These are phyloP conservation scores for Ostrea edulis DNA, from an alignment of 1,140 invertebrate species.

Conservation along the genomic window DNA sequence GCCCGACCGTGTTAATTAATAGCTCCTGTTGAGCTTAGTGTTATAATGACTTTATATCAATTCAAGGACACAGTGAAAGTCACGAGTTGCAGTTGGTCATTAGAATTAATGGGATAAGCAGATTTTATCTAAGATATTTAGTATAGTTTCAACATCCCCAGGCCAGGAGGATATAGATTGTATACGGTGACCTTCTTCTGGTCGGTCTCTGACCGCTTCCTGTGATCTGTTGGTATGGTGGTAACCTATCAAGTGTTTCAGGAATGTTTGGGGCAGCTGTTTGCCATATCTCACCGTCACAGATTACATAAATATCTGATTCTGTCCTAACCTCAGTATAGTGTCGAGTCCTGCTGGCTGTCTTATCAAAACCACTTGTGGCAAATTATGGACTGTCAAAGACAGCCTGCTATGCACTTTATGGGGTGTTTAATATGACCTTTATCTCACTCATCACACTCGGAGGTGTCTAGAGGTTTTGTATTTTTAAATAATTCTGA, in stretches of 20 bases:
- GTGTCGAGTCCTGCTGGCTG: slow-evolving; percentile 9
- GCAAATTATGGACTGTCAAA: not conserved
- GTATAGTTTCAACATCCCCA: too few species aligned
- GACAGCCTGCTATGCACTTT: not conserved
- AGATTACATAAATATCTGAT: slow-evolving; percentile 12
- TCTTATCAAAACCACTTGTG: slow-evolving; percentile 24
- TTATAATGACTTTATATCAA: too few species aligned
- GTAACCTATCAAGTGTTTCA: not conserved
- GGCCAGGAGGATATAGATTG: too few species aligned
- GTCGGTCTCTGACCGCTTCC: not conserved
- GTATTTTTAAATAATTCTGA: too few species aligned
- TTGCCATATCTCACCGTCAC: slow-evolving; percentile 12
- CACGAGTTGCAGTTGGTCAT: too few species aligned
- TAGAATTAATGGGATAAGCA: too few species aligned
- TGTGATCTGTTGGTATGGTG: not conserved
- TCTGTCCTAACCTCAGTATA: not conserved
- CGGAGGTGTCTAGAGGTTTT: too few species aligned
- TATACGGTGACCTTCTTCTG: too few species aligned
- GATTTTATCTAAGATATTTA: too few species aligned
- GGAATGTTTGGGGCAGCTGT: slow-evolving; percentile 19
- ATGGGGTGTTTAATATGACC: not conserved
- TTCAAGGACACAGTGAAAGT: too few species aligned
- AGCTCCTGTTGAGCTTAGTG: too few species aligned
- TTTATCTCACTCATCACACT: not conserved
- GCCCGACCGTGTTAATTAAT: too few species aligned